Evolutionary conservation across 37 sponge, comb jelly and placozoan species (phyloP), one percentile per base, ranked within the genome.

Genomic region (Spongilla lacustris): DNA sequence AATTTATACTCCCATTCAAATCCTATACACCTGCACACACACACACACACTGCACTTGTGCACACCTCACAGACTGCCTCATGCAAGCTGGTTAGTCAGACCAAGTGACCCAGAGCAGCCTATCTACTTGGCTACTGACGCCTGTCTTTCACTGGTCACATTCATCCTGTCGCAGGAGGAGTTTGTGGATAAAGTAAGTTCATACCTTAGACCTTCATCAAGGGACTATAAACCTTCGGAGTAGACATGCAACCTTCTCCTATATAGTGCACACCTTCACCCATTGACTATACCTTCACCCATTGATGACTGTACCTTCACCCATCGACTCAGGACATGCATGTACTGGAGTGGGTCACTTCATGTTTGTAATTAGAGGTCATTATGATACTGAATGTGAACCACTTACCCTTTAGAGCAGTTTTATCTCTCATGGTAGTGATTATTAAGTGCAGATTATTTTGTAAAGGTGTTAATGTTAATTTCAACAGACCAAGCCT

Each of bases 101-200:
- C 41, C 86, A 21, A 17, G 69, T 23, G 32, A 58, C 25, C 69
- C 90, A 29, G 77, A 27, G 46, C 85, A 84, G 76, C 86, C 84
- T 3, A 21, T 84, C 29, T 90, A 75, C 32, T 66, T 90, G 8
- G 76, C 71, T 37, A 80, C 71, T 41, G 41, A 73, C 5, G 74
- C 75, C 71, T 36, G 69, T 2, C 85, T 90, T 19, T 35, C 76
- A n/a, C 30, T 90, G 8, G 76, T 81, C 17, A 70, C 86, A 4
- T 81, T 85, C 69, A 33, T 49, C 69, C 70, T 90, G 21, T 81
- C 81, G n/a, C 90, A 85, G 66, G 90, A 90, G 26, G 86, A 90
- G 68, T 85, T 90, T 81, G 82, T 90, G n/a, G 80, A 69, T 50
- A 90, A 85, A 86, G 90, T 89, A 58, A 33, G 27, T 29, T 27